These are phyloP conservation scores for Alethe castanea DNA, from an alignment of 2,113 vertebrate species.

Conservation along the genomic window DNA sequence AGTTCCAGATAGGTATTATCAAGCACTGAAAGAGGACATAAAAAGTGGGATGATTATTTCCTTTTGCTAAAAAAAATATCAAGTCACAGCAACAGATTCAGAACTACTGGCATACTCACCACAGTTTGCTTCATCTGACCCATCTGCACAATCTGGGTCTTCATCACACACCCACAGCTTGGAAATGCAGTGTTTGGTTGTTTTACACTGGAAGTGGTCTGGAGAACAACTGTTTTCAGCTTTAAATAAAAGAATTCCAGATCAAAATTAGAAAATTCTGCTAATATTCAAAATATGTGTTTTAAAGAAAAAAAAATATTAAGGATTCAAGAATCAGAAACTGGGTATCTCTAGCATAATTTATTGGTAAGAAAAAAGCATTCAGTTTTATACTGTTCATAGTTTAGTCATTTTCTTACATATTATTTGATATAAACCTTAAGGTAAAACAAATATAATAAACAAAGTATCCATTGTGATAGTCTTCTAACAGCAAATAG, in stretches of 20 bases:
- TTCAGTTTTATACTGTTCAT: not conserved
- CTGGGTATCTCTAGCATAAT: not conserved
- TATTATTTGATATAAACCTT: not conserved
- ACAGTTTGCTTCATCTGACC: constrained; percentile 94
- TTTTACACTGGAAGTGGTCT: constrained; percentile 97
- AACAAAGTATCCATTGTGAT: not conserved
- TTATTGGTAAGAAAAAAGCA: not conserved
- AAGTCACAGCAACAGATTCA: not conserved
- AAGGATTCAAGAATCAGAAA: not conserved
- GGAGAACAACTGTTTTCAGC: constrained; percentile 98
- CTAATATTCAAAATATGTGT: not conserved
- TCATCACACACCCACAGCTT: constrained; percentile 98
- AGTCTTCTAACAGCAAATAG: not conserved
- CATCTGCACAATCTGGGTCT: constrained; percentile 95
- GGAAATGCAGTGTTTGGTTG: constrained; percentile 97
- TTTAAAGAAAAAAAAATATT: not conserved
- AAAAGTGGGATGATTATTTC: not conserved
- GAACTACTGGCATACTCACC: constrained; percentile 78
- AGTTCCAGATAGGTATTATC: not conserved
- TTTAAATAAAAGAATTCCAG: constrained; percentile 62
- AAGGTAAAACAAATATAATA: not conserved
- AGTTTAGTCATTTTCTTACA: not conserved
- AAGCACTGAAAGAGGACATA: not conserved
- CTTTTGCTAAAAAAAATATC: not conserved
- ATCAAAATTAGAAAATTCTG: not conserved